phyloP scores from a whole-genome alignment of 2,113 vertebrate species.

The Beaufortia kweichowensis region DNA sequence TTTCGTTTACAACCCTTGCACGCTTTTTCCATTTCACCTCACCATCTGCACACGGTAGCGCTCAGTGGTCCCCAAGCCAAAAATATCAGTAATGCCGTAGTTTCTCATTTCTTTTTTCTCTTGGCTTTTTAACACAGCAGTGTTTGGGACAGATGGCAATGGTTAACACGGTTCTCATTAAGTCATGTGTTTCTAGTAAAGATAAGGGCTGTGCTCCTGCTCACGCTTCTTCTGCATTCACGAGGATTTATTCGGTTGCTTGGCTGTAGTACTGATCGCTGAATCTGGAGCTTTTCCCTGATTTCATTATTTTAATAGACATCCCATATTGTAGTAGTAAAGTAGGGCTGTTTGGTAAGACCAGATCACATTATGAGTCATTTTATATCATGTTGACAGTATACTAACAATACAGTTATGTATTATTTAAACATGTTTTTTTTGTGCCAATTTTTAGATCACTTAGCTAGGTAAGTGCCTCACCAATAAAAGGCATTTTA shows the following conservation, averaged over 20 bases:
- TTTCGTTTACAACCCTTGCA: constrained; percentile 12
- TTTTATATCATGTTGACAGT: not conserved
- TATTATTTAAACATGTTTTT: not conserved
- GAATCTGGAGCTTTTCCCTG: not conserved
- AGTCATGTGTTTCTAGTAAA: constrained; percentile 15
- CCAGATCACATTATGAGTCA: no score
- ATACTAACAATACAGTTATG: not conserved
- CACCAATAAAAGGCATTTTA: no score
- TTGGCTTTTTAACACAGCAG: constrained; percentile 32
- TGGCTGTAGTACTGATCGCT: not conserved
- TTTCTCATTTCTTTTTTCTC: constrained; percentile 23
- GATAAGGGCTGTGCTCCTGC: not conserved
- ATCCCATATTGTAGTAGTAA: no score
- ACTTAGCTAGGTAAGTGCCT: not conserved
- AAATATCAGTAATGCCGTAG: constrained; percentile 16
- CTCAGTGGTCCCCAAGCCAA: constrained; percentile 24
- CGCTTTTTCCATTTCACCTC: constrained; percentile 25
- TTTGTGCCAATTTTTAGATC: not conserved
- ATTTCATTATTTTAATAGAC: not conserved
- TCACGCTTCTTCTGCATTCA: not conserved
- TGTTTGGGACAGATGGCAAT: constrained; percentile 35
- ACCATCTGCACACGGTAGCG: constrained; percentile 14
- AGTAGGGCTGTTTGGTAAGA: no score
- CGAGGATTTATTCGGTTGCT: not conserved
- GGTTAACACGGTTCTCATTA: constrained; percentile 7